Evolutionary conservation across 2,888 invertebrate genomes (phyloP).

Genomic region (Petrophora chlorosata): DNA sequence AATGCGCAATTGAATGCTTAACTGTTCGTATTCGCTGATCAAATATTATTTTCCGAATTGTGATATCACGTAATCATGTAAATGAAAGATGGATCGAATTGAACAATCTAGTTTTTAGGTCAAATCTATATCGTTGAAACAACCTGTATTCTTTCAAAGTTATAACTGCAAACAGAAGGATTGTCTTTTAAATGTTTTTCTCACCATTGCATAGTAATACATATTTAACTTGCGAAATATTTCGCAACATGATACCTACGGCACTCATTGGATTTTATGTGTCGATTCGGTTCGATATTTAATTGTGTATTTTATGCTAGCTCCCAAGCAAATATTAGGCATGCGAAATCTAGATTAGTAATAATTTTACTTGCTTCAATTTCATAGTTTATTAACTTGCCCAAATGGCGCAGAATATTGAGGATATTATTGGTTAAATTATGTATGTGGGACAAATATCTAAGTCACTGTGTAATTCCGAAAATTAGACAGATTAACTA

Average conservation of each 20-base stretch:
- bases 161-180: too few relatives aligned
- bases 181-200: conserved; percentile 27
- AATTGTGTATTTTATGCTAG: conserved; percentile 16
- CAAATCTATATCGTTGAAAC: too few relatives aligned
- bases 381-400: conserved; percentile 7
- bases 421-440: conserved; percentile 7
- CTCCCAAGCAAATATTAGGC: conserved; percentile 16
- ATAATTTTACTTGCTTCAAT: conserved; percentile 14
- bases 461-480: not conserved
- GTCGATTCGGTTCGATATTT: conserved; percentile 6
- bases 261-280: conserved; percentile 13
- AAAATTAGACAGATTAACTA: conserved; percentile 6
- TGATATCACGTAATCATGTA: too few relatives aligned
- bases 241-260: conserved; percentile 1
- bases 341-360: conserved; percentile 15
- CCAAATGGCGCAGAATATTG: conserved; percentile 1
- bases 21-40: too few relatives aligned
- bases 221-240: conserved; percentile 20
- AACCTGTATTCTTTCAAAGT: too few relatives aligned
- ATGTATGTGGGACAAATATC: conserved; percentile 19
- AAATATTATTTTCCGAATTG: too few relatives aligned
- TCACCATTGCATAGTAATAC: conserved; percentile 11
- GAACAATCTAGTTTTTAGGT: too few relatives aligned
- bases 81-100: too few relatives aligned
- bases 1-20: too few relatives aligned